Percentiles rank a stretch among this genome's conserved stretches.
phyloP scores from a whole-genome alignment of 1,140 invertebrate species.

The Whitmania pigra region DNA sequence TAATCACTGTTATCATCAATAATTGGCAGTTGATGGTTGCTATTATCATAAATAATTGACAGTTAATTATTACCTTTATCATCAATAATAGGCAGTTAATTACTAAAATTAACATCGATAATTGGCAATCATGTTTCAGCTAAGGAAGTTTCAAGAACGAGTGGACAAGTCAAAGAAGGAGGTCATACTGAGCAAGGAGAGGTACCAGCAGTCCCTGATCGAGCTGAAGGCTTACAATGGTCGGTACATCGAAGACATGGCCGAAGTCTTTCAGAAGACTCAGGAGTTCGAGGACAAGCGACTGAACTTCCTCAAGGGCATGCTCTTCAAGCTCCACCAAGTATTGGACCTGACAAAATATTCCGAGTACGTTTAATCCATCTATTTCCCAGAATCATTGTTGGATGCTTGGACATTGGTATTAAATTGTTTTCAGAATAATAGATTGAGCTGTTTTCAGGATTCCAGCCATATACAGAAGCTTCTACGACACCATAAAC shows the following conservation, averaged over 20 bases:
- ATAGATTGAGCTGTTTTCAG: conserved; percentile 45
- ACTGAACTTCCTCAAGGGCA: conserved; percentile 84
- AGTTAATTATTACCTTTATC: neutral
- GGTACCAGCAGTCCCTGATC: conserved; percentile 75
- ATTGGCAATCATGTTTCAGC: conserved; percentile 31
- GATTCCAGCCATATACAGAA: conserved; percentile 86
- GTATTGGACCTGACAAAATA: conserved; percentile 62
- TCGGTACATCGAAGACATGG: conserved; percentile 66
- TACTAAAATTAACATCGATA: too few species aligned
- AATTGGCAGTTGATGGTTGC: conserved; percentile 25
- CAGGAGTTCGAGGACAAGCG: conserved; percentile 87
- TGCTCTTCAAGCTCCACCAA: conserved; percentile 78
- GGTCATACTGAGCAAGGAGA: conserved; percentile 74
- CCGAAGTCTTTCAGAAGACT: conserved; percentile 77
- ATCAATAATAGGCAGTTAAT: too few species aligned
- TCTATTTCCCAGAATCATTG: neutral
- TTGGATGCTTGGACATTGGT: conserved; percentile 10
- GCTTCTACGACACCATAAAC: conserved; percentile 84
- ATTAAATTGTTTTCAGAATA: neutral
- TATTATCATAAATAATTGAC: too few species aligned
- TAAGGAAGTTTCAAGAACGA: conserved; percentile 76
- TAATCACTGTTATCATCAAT: neutral
- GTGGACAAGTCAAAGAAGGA: conserved; percentile 85
- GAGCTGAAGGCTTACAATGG: conserved; percentile 91
- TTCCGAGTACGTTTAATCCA: neutral